These are phyloP conservation scores for Oxyura jamaicensis DNA, from an alignment of 2,113 vertebrate species.

Conservation along the genomic window DNA sequence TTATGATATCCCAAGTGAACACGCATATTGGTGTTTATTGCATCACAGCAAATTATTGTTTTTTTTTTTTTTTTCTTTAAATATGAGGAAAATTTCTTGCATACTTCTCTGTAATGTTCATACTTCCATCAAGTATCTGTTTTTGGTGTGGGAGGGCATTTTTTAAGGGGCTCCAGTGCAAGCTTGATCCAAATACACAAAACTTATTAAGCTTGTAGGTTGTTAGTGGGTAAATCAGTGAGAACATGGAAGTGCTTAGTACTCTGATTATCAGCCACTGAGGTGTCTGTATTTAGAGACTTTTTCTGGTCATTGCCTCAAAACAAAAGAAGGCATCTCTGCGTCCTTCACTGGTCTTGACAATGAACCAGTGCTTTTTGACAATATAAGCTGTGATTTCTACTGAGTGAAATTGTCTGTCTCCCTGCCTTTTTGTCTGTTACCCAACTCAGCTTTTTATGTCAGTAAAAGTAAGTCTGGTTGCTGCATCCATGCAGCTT, in stretches of 20 bases:
- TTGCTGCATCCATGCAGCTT: not conserved
- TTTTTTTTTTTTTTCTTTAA: not conserved
- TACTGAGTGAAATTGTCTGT: not conserved
- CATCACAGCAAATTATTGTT: not conserved
- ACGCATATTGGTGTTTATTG: not conserved
- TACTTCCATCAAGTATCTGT: not conserved
- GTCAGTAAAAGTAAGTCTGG: not conserved
- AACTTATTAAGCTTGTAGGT: not conserved
- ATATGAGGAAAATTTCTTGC: not conserved
- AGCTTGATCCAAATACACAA: not conserved
- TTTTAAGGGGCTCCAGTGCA: not conserved
- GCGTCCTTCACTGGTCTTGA: not conserved
- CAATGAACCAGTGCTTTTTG: not conserved
- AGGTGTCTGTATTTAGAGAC: not conserved
- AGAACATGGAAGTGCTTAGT: not conserved
- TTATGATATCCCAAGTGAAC: not conserved
- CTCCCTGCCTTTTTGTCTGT: not conserved
- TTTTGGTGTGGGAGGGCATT: not conserved
- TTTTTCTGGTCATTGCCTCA: not conserved
- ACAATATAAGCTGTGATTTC: not conserved
- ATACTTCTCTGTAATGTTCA: not conserved
- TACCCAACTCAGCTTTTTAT: not conserved
- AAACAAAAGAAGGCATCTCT: not conserved
- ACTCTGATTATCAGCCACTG: rapidly evolving
- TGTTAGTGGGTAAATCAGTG: not conserved